These are phyloP conservation scores for Pantherophis alleghaniensis DNA, from an alignment of 2,797 vertebrate genomes.

Conservation along the genomic window DNA sequence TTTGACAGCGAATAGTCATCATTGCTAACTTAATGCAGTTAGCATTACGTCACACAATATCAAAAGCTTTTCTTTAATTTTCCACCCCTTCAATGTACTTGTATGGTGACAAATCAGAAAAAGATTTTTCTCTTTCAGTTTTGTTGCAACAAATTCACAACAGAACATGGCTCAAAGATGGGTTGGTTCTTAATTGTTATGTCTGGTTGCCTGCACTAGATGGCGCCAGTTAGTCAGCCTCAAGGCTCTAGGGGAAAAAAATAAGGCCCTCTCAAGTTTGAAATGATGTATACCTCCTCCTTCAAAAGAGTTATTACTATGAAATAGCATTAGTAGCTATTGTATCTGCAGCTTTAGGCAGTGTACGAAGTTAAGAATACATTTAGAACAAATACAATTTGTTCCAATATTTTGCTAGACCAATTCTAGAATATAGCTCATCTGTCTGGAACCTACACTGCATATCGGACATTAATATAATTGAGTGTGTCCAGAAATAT, in stretches of 20 bases:
- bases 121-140: neutral
- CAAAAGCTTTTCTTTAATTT: neutral
- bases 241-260: neutral
- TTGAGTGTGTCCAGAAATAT: no score
- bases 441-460: no score
- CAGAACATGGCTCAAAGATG: neutral
- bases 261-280: neutral
- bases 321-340: neutral
- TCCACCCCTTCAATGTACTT: neutral
- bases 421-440: no score
- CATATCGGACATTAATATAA: no score
- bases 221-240: neutral
- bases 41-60: neutral
- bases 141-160: neutral
- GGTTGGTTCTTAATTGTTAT: neutral
- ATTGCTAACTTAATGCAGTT: neutral
- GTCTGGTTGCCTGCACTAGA: neutral
- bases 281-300: neutral
- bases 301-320: neutral
- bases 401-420: neutral
- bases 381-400: neutral
- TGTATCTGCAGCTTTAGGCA: neutral
- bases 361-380: neutral
- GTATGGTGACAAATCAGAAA: neutral
- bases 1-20: neutral